A percentile compares a stretch with the other conserved stretches of the same genome.
Evolutionary conservation across 2,797 vertebrate genomes (phyloP).

Genomic region (Falco cherrug): DNA sequence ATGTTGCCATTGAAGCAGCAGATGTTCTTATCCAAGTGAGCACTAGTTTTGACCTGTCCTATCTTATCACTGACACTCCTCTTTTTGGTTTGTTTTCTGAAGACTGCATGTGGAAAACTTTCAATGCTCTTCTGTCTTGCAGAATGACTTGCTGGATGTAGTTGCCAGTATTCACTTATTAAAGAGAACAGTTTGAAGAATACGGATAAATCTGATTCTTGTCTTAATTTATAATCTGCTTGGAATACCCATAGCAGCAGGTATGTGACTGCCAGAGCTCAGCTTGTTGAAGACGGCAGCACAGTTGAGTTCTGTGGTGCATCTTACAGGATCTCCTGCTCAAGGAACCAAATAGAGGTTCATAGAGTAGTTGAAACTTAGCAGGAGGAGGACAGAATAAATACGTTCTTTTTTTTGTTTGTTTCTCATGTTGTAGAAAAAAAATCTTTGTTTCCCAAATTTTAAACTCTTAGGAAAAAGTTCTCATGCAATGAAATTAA

Average conservation of each 20-base stretch:
- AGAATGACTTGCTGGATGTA: slow-evolving; percentile 94
- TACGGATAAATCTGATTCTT: slow-evolving; percentile 92
- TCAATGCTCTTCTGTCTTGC: background rate
- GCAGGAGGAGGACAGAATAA: background rate
- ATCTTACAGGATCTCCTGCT: background rate
- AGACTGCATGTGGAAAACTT: background rate
- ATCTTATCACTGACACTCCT: background rate
- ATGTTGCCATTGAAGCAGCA: slow-evolving; percentile 96
- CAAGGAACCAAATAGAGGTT: background rate
- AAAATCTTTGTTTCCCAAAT: background rate
- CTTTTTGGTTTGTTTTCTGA: background rate
- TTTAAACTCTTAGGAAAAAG: background rate
- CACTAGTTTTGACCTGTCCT: background rate
- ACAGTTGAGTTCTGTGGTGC: background rate
- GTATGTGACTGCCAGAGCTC: slow-evolving; percentile 66
- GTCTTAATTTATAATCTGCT: slow-evolving; percentile 95
- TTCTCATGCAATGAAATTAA: background rate
- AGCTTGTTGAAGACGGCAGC: background rate
- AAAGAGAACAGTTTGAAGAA: slow-evolving; percentile 90
- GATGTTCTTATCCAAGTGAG: slow-evolving; percentile 94
- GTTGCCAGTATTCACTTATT: slow-evolving; percentile 94
- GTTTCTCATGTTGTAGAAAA: background rate
- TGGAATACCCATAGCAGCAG: slow-evolving; percentile 96
- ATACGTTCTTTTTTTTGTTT: fast-evolving
- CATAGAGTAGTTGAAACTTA: background rate